Base-by-base conservation (phyloP, 2,113 vertebrate species). In the Limnothrissa miodon region DNA sequence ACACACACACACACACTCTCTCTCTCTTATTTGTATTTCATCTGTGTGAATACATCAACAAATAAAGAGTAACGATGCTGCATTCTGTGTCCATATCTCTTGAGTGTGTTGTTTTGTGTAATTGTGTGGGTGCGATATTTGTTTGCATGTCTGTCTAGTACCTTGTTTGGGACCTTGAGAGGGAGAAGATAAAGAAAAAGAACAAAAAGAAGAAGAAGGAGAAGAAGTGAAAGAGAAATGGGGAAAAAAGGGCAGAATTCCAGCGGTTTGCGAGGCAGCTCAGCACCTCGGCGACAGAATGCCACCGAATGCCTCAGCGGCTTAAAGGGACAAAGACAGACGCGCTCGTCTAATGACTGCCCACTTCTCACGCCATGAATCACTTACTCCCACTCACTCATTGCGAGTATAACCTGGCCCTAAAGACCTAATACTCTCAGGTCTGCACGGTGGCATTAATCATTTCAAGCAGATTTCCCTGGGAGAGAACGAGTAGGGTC, bases 381-480 rank as follows among this genome's bases (percentile, higher is more conserved):
- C 80, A 82, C 82, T 66, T 83, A 78, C 84, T 87, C 88, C 85
- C 81, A 88, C 90, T 91, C 86, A n/a, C 90, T 93, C 90, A 91
- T 93, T 93, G 88, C 86, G 82, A 89, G 86, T 92, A 92, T 42
- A 93, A 92, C 92, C 92, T 89, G 90, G 90, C 89, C 92, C 93
- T 91, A 90, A 91, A 90, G 90, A 90, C 89, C 87, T 90, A 93
- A 93, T 93, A 91, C 93, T 94, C 93, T 81, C 83, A 93, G 93
- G 93, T 87, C 89, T 93, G 84, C 80, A 86, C 88, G 88, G 88
- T 80, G 85, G 85, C 90, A 95, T 94, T 93, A 95, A 94, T 95
- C 93, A 95, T 94, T 36, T 92, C 93, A 91, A 94, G 93, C 93
- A 93, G 92, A 90, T 91, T 88, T 90, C 95, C 94, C 93, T 93